A percentile compares a stretch with the other conserved stretches of the same genome.
Evolutionary conservation across 1,140 invertebrate species (phyloP).

Genomic region (Drosophila parabipectinata): DNA sequence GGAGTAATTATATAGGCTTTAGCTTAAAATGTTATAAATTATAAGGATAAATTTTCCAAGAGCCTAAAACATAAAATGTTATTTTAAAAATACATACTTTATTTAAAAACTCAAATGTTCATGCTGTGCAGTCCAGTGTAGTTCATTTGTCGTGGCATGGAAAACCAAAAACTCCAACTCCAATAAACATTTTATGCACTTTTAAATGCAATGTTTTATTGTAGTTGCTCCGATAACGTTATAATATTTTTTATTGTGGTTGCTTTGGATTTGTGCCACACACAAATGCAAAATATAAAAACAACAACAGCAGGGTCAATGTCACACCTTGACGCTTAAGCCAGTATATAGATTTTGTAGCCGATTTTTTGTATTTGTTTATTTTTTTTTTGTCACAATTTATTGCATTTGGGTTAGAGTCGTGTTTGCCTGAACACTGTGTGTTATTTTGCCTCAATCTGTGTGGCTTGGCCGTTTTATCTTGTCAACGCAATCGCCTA

Average conservation of each 20-base stretch:
- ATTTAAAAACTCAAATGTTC: no score
- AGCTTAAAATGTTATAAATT: no score
- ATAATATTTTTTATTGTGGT: constrained; percentile 23
- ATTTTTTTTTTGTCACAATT: constrained; percentile 68
- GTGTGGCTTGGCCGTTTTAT: constrained; percentile 64
- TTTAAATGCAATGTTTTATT: constrained; percentile 74
- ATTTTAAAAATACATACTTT: no score
- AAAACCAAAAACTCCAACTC: constrained; percentile 53
- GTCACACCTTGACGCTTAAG: constrained; percentile 73
- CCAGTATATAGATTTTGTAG: constrained; percentile 57
- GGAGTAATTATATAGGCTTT: background rate
- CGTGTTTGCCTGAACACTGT: constrained; percentile 25
- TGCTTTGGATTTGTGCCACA: constrained; percentile 60
- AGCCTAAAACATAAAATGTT: no score
- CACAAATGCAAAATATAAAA: constrained; percentile 26
- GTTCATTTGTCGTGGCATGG: constrained; percentile 44
- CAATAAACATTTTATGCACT: constrained; percentile 73
- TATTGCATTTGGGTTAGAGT: constrained; percentile 58
- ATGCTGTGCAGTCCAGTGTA: constrained; percentile 45
- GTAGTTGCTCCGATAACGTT: constrained; percentile 52
- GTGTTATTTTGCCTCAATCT: constrained; percentile 45
- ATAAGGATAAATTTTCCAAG: no score
- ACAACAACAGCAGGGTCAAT: constrained; percentile 64
- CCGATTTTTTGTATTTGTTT: constrained; percentile 25
- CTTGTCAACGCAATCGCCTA: constrained; percentile 78